Base-by-base conservation (phyloP, 2,888 invertebrate species). In the Hyles lineata region DNA sequence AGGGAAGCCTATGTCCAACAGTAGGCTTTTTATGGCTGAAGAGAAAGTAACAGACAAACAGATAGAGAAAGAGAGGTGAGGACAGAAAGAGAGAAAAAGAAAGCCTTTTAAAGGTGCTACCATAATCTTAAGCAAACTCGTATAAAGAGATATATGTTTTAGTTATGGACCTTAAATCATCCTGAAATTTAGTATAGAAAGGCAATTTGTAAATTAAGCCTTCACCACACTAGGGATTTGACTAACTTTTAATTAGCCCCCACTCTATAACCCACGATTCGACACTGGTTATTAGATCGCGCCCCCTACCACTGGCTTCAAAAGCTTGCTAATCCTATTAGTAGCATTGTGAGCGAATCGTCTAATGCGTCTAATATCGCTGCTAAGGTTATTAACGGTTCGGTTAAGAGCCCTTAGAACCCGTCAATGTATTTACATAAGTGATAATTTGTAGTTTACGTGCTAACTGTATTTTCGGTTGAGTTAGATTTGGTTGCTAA, bases 271-370 rank as follows among this genome's bases (percentile, higher is more conserved):
- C 15, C 35, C 17, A 23, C n/a, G 21, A 7, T 67, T 23, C 67
- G 17, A 15, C 50, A 11, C 67, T 43, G 67, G 43, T 7, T 67
- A 17, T 50, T 15, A 67, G 43, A 50, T 23, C 67, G 67, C 67
- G 7, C 67, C 61, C 61, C 23, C 67, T 21, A 63, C 43, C 23
- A 50, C 67, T 35, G 23, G 23, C 23, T 67, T 67, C 67, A 67
- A 67, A 67, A 67, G 67, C 67, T 67, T 23, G 50, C 67, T 67
- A 67, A 67, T 67, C 67, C 67, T 43, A 67, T 67, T 67, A 67
- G 67, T 50, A 67, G 67, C 67, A 67, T 67, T 67, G 67, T 67
- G 67, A 67, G 67, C 43, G 67, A 67, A 67, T 67, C 67, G 67
- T 67, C 67, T 67, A 67, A 67, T 67, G 67, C 67, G 50, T 50